Conservation (phyloP, 2,888 invertebrate genomes). For the Lithophane leautieri region DNA sequence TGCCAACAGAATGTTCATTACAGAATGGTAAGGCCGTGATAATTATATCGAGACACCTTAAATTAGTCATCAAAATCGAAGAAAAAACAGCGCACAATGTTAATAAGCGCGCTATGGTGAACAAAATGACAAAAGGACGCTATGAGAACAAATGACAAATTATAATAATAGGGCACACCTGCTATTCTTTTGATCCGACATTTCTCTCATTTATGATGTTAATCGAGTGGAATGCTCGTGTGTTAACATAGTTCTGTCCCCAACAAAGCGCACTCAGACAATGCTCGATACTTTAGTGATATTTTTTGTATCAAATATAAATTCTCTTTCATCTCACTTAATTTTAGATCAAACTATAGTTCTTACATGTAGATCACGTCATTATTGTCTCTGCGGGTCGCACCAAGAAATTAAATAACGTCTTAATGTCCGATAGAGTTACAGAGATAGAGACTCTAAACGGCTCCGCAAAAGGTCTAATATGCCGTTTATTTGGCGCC, state of each 20-base stretch:
- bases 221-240: constrained; percentile 88
- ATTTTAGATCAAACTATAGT: constrained; percentile 90
- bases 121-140: constrained; percentile 82
- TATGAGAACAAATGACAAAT: constrained; percentile 88
- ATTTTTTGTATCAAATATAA: constrained; percentile 88
- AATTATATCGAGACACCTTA: constrained; percentile 69
- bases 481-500: constrained; percentile 56
- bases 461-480: constrained; percentile 60
- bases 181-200: constrained; percentile 90
- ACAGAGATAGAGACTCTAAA: constrained; percentile 71
- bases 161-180: constrained; percentile 89
- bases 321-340: constrained; percentile 89
- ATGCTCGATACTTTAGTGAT: constrained; percentile 84
- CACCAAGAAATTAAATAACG: constrained; percentile 69
- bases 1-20: constrained; percentile 61
- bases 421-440: constrained; percentile 62
- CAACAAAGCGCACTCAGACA: constrained; percentile 88
- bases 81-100: constrained; percentile 72
- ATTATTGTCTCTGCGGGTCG: constrained; percentile 86
- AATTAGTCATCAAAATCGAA: constrained; percentile 72
- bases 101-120: constrained; percentile 78
- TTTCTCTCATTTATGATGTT: constrained; percentile 90
- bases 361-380: constrained; percentile 88
- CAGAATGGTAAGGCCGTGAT: constrained; percentile 57
- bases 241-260: constrained; percentile 86